phyloP scores from a whole-genome alignment of 1,140 invertebrate species.

The Pogonomyrmex barbatus region DNA sequence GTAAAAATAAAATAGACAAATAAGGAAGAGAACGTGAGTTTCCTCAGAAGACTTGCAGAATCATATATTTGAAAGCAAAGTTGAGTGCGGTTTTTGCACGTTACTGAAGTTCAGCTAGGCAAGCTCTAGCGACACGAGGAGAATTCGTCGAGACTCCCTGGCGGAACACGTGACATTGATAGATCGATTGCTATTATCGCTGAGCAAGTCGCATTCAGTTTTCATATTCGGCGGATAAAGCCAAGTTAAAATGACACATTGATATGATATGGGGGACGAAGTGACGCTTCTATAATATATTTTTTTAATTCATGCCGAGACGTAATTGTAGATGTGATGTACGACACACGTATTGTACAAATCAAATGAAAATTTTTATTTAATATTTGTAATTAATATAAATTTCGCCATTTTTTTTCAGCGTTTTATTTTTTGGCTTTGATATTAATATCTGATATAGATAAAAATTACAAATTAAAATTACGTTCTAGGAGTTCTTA shows the following conservation, averaged over 20 bases:
- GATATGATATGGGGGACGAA: not conserved
- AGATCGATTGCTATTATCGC: slow-evolving; percentile 43
- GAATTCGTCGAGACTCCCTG: slow-evolving; percentile 37
- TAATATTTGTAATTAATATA: not conserved
- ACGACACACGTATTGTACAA: not conserved
- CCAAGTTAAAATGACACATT: slow-evolving; percentile 3
- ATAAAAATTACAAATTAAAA: not conserved
- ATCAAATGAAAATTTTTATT: not conserved
- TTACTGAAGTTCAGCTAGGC: slow-evolving; percentile 19
- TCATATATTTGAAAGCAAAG: slow-evolving; percentile 10
- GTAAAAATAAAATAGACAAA: slow-evolving; percentile 1
- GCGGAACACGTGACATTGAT: slow-evolving; percentile 41
- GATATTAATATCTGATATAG: not conserved
- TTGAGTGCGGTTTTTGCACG: not conserved
- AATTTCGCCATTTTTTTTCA: not conserved
- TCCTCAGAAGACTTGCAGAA: not conserved
- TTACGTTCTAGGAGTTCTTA: not conserved
- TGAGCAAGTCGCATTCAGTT: slow-evolving; percentile 17
- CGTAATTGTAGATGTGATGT: not conserved
- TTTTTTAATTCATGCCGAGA: not conserved
- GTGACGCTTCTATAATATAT: not conserved
- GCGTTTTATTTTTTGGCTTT: not conserved
- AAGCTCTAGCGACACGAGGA: not conserved
- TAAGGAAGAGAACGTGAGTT: not conserved
- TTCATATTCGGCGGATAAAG: slow-evolving; percentile 18